Base-by-base conservation (phyloP, 2,888 invertebrate genomes). In the Chymomyza caudatula region DNA sequence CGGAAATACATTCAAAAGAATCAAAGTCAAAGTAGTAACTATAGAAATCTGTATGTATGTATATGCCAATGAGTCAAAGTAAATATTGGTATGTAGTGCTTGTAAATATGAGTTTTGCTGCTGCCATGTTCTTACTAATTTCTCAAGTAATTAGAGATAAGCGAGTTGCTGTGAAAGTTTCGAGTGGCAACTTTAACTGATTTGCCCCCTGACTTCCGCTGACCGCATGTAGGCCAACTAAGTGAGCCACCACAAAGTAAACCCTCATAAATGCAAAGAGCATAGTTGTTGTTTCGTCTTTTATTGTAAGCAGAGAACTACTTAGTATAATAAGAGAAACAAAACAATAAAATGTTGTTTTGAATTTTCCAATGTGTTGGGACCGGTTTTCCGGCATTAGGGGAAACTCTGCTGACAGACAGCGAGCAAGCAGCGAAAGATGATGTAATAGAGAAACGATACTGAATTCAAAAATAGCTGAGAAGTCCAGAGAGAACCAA, bases 401-500 rank as follows among this genome's bases (percentile, higher is more conserved):
- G 29, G 29, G 29, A 37, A 37, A 11, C 29, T 37, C 11, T 11
- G 29, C 29, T 37, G 29, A 4, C 29, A 65, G 67, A 57, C 62
- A 59, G 65, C 53, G 67, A 65, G 69, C 76, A 71, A 63, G 71
- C 67, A 49, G 49, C 77, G 71, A 71, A 77, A 42, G 66, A 76
- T 82, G 81, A 81, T 81, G 82, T 68, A 82, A 82, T 71, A 67
- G 51, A 76, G 73, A 76, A 63, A 58, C 37, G 59, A 58, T 70
- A 74, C 77, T 82, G 84, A 81, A 85, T 82, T 77, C 84, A 76
- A 74, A 73, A 51, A 51, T 20, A 51, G 51, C 59, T 49, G 25
- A 29, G 49, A 51, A 29, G 49, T n/a, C n/a, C 4, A 37, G 37
- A 11, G 37, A 47, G 47, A 47, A 19, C 15, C 47, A 17, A 47